These are phyloP conservation scores for Ophion costatus DNA, from an alignment of 2,888 invertebrate genomes.

Conservation along the genomic window DNA sequence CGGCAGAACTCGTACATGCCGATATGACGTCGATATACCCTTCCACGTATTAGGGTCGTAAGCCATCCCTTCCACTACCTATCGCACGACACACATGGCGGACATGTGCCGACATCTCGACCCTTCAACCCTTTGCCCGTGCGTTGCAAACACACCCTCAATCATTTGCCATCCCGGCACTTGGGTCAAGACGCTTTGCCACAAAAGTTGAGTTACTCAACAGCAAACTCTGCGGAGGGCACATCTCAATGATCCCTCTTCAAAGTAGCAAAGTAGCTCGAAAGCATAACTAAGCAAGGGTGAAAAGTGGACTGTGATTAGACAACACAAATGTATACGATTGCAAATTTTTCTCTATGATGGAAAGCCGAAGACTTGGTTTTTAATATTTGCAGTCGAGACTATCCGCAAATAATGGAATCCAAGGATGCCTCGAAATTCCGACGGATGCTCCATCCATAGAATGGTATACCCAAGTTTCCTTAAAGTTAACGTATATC, in stretches of 20 bases:
- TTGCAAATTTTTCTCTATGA: not conserved
- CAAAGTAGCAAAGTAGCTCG: not conserved
- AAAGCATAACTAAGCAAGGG: not conserved
- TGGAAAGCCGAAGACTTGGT: not conserved
- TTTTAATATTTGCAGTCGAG: not conserved
- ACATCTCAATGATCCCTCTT: not conserved
- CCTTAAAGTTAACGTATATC: not conserved
- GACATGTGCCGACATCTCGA: constrained; percentile 77
- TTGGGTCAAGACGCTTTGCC: constrained; percentile 10
- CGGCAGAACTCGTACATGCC: constrained; percentile 76
- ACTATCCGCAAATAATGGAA: not conserved
- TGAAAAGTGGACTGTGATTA: not conserved
- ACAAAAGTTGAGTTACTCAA: not conserved
- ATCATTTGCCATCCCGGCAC: not conserved
- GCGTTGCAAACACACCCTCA: constrained; percentile 23
- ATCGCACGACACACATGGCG: constrained; percentile 76
- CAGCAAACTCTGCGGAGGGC: constrained; percentile 1
- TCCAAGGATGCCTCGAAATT: not conserved
- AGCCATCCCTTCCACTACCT: constrained; percentile 30
- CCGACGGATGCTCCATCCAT: not conserved
- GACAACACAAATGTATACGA: not conserved
- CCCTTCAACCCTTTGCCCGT: constrained; percentile 39
- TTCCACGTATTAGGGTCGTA: constrained; percentile 65
- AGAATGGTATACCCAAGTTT: not conserved
- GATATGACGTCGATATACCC: constrained; percentile 74